phyloP scores from a whole-genome alignment of 2,113 vertebrate genomes.

The Oreochromis spilurus region DNA sequence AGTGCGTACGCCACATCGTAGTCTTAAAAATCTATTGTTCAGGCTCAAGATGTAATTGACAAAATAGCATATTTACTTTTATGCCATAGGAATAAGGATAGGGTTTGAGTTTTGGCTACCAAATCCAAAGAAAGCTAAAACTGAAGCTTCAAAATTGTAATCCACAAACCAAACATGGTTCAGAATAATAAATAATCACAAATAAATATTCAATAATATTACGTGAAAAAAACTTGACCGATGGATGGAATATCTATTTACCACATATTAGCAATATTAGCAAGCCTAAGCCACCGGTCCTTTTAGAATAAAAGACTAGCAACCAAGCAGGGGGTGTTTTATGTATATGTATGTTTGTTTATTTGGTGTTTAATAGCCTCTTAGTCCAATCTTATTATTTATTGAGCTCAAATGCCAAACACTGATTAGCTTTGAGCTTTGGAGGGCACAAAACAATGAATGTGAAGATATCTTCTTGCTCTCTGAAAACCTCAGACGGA shows the following conservation, averaged over 20 bases:
- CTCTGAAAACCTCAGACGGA: background rate
- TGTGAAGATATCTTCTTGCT: background rate
- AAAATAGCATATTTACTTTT: background rate
- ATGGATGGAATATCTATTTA: background rate
- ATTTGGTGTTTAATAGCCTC: background rate
- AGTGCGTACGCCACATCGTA: background rate
- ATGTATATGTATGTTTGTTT: background rate
- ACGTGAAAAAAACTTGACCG: background rate
- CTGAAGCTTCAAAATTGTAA: background rate
- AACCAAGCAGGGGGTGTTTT: background rate
- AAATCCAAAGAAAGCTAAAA: background rate
- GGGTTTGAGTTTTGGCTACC: background rate
- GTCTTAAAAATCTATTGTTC: background rate
- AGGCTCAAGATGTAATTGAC: accelerated
- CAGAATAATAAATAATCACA: background rate
- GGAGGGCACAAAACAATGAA: background rate
- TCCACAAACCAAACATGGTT: background rate
- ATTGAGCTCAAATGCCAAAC: background rate
- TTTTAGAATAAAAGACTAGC: background rate
- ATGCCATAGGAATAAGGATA: background rate
- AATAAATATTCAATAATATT: background rate
- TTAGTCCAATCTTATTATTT: background rate
- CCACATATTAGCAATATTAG: background rate
- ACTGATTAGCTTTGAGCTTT: background rate
- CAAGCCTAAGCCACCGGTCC: too few species aligned